Percentiles rank a stretch among this genome's conserved stretches.
These are phyloP conservation scores for Nemoura dubitans DNA, from an alignment of 2,888 invertebrate species.

Conservation along the genomic window DNA sequence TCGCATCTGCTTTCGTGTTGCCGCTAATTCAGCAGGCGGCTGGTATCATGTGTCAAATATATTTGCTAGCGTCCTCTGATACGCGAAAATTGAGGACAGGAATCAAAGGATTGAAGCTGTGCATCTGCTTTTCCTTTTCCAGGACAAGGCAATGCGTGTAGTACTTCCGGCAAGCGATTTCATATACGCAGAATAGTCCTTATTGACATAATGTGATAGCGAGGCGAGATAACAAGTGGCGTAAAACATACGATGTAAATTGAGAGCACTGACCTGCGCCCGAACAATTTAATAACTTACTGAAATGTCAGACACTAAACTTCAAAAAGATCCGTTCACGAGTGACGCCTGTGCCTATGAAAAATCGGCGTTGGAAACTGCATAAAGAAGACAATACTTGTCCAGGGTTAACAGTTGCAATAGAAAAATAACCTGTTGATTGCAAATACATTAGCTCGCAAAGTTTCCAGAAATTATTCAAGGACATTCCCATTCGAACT, in stretches of 20 bases:
- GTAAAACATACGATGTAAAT: neutral
- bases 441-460: too few species aligned
- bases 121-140: neutral
- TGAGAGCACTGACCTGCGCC: neutral
- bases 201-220: neutral
- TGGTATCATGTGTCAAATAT: constrained; percentile 2
- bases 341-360: too few species aligned
- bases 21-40: neutral
- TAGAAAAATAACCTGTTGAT: too few species aligned
- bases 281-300: too few species aligned
- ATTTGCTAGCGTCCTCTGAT: constrained; percentile 3
- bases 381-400: too few species aligned
- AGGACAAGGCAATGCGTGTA: neutral
- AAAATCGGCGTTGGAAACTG: too few species aligned
- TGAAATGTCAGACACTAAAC: too few species aligned
- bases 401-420: too few species aligned
- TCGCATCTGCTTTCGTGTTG: neutral
- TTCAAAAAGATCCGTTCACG: too few species aligned
- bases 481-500: too few species aligned
- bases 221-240: neutral
- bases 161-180: neutral
- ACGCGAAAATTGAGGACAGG: neutral
- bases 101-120: neutral
- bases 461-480: too few species aligned
- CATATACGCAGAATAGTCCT: neutral